Percentiles rank a stretch among this genome's conserved stretches.
These are phyloP conservation scores for Pseudorectes ferrugineus DNA, from an alignment of 2,113 vertebrate species.

Conservation along the genomic window DNA sequence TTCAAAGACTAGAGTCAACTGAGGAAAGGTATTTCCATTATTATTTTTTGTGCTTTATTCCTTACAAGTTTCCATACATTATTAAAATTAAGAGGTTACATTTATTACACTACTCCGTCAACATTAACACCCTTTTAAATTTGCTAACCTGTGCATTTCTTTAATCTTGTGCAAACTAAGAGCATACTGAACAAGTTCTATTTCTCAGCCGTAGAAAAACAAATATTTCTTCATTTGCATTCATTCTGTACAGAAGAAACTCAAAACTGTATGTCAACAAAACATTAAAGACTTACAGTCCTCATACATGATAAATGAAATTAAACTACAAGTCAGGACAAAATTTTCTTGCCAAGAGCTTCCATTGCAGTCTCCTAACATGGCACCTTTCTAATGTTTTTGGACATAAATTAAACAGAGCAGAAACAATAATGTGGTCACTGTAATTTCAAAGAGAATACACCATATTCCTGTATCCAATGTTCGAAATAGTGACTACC, in stretches of 20 bases:
- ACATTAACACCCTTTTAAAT: neutral
- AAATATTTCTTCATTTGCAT: constrained; percentile 1
- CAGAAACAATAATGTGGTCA: neutral
- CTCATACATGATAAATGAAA: neutral
- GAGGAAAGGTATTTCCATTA: neutral
- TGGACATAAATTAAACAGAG: neutral
- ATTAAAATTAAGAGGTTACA: neutral
- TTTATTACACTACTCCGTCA: neutral
- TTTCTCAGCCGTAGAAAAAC: neutral
- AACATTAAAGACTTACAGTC: neutral
- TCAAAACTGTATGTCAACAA: neutral
- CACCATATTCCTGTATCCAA: neutral
- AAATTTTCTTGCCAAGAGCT: neutral
- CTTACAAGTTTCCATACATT: neutral
- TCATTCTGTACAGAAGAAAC: neutral
- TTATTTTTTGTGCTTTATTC: neutral
- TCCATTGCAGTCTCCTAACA: neutral
- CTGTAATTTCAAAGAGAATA: neutral
- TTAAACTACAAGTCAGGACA: neutral
- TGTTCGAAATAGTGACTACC: neutral
- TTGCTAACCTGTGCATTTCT: neutral
- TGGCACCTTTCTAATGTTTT: neutral
- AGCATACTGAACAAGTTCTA: neutral
- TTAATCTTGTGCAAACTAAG: neutral
- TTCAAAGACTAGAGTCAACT: neutral